Base-by-base conservation (phyloP, 2,888 invertebrate genomes). In the Lithophane semibrunnea region DNA sequence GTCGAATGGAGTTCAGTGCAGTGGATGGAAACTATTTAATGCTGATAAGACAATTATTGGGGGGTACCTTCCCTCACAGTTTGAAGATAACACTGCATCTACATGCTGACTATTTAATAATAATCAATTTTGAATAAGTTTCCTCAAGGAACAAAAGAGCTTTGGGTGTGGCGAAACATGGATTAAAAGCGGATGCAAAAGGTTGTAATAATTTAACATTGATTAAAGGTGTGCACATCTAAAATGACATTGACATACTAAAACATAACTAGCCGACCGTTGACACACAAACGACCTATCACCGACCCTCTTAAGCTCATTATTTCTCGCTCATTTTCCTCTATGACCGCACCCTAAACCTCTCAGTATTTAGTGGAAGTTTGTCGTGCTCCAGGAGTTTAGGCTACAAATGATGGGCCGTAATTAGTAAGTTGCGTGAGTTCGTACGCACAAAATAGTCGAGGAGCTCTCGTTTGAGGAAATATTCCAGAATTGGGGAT, bases 381-480 rank as follows among this genome's bases (percentile, higher is more conserved):
- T 91, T 84, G 90, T 84, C 87, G 86, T 86, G 84, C 80, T 83
- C 76, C 80, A 82, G 72, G 88, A 90, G 90, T 91, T 91, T 83
- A 82, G 86, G 86, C 86, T 87, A 87, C 90, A 77, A 89, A 91
- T 92, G 91, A 91, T 89, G 89, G 88, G 42, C 78, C 82, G 88
- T 91, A 92, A 92, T 92, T 92, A 91, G 90, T 83, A 83, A 89
- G 86, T 90, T 90, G 88, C 85, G 88, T 87, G 89, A 85, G 87
- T 75, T 80, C 82, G 77, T 77, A 79, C 88, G 80, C 79, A 79
- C 81, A 80, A 82, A 80, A 86, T 88, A 83, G 84, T 79, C 73
- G 78, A 71, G 67, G 74, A 85, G 81, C 67, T 73, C 81, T 73
- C 80, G 80, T 88, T 81, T 68, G 79, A 75, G 82, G 79, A 83